Evolutionary conservation across 2,888 invertebrate species (phyloP).

Genomic region (Tanypteryx hageni): DNA sequence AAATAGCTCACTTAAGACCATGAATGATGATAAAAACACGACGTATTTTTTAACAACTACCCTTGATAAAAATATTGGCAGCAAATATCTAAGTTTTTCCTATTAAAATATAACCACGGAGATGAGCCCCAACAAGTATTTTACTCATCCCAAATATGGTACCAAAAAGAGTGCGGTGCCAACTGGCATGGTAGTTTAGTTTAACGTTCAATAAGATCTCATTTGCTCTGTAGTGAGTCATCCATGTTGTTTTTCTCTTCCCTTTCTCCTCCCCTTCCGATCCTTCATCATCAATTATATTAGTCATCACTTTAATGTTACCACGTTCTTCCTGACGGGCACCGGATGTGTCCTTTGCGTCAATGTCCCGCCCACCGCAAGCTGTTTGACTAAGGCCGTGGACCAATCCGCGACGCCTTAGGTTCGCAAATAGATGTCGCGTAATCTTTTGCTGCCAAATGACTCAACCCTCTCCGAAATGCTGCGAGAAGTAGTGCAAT

Average conservation of each 20-base stretch:
- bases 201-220: slow-evolving; percentile 8
- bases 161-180: background rate
- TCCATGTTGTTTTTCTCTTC: background rate
- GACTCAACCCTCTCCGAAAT: slow-evolving; percentile 9
- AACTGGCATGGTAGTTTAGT: background rate
- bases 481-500: background rate
- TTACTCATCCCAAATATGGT: background rate
- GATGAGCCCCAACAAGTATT: background rate
- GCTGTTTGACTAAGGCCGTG: background rate
- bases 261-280: background rate
- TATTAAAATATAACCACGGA: no score
- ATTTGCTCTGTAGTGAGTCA: slow-evolving; percentile 34
- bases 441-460: slow-evolving; percentile 3
- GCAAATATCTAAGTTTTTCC: no score
- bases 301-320: slow-evolving; percentile 54
- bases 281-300: slow-evolving; percentile 43
- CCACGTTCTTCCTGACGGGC: background rate
- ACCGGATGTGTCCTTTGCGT: slow-evolving; percentile 47
- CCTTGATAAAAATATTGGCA: no score
- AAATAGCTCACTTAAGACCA: no score
- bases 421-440: slow-evolving; percentile 42
- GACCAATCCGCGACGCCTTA: background rate
- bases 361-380: slow-evolving; percentile 54
- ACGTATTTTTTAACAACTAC: no score
- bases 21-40: no score